Conservation (phyloP, 2,888 invertebrate genomes). For the Autographa pulchrina region DNA sequence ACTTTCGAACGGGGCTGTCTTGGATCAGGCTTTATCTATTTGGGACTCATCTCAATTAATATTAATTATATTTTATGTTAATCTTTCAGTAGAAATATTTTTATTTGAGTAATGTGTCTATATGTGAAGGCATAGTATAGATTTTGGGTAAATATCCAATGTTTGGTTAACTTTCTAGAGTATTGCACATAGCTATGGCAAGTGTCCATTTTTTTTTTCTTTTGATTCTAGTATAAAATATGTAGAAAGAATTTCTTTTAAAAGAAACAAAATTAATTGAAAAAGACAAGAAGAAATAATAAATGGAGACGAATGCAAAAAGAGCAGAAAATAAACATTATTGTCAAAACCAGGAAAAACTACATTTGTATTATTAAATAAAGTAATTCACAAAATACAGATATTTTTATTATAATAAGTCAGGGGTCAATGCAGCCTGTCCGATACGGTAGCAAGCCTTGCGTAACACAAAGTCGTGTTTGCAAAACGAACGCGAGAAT, state of each 20-base stretch:
- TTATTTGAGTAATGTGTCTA: no score
- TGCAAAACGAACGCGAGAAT: conserved; percentile 28
- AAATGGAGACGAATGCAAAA: neutral
- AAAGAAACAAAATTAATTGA: neutral
- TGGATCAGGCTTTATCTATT: conserved; percentile 16
- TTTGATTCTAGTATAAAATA: no score
- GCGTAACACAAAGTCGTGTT: conserved; percentile 34
- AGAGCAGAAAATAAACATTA: no score
- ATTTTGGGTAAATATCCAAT: no score
- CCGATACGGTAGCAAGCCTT: conserved; percentile 34
- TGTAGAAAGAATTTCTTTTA: neutral
- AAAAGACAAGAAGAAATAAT: neutral
- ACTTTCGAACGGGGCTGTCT: conserved; percentile 53
- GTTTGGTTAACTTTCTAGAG: no score
- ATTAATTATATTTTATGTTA: no score
- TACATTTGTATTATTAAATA: neutral
- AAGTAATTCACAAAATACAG: conserved; percentile 2
- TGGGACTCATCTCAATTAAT: neutral
- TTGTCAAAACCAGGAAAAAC: neutral
- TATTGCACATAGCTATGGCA: no score
- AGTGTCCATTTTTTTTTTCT: no score
- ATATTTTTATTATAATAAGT: neutral
- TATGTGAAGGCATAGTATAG: no score
- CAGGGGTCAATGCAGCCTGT: conserved; percentile 35
- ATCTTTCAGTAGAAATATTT: neutral